Conservation (phyloP, 1,140 invertebrate species). For the Eubasilissa regina region DNA sequence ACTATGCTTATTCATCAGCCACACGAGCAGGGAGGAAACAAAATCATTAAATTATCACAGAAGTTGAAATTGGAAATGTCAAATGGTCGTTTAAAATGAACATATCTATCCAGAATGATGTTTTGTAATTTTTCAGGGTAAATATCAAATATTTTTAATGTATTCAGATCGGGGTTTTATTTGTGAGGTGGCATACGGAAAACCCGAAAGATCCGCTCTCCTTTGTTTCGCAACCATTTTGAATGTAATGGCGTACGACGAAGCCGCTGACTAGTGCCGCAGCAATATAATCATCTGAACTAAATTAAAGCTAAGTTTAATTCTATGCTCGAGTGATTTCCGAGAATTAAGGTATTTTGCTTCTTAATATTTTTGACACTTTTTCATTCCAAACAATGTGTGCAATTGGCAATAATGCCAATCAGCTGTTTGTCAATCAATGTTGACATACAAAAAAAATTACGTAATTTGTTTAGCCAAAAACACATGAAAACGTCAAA, state of each 20-base stretch:
- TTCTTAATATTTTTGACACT: constrained; percentile 33
- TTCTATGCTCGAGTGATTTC: constrained; percentile 10
- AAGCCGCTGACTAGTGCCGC: constrained; percentile 1
- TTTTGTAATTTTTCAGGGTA: constrained; percentile 34
- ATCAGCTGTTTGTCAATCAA: constrained; percentile 60
- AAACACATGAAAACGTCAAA: constrained; percentile 51
- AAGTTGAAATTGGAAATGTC: constrained; percentile 6
- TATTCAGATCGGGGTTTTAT: neutral
- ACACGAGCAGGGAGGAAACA: constrained; percentile 18
- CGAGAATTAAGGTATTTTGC: constrained; percentile 19
- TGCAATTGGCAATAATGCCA: constrained; percentile 47
- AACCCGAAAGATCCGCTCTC: neutral
- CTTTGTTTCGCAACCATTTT: constrained; percentile 51
- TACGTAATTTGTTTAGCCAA: constrained; percentile 57
- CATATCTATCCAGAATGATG: neutral
- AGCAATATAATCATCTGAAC: neutral
- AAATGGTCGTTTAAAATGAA: constrained; percentile 3
- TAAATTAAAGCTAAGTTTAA: neutral
- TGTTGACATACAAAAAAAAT: constrained; percentile 61
- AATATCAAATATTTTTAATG: neutral
- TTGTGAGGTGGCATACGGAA: neutral
- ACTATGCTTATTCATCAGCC: too few species aligned
- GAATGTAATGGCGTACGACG: constrained; percentile 39
- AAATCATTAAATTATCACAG: constrained; percentile 29
- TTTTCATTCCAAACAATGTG: constrained; percentile 37